phyloP scores from a whole-genome alignment of 2,888 invertebrate genomes.

The Caenorhabditis panamensis region DNA sequence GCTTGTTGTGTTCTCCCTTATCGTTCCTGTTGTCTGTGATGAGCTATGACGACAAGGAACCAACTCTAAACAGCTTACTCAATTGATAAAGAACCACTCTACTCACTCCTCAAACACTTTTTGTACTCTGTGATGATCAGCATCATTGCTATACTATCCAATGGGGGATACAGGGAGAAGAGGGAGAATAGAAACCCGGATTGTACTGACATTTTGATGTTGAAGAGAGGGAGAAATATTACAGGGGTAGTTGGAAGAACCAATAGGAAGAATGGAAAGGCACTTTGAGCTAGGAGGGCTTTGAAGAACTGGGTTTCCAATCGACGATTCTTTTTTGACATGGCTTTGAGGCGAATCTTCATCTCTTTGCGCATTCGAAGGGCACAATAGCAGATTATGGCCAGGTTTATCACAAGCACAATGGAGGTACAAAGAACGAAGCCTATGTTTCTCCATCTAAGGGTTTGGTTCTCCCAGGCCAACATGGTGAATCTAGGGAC shows the following conservation, averaged over 20 bases:
- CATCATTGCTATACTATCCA: background rate
- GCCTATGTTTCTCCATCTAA: background rate
- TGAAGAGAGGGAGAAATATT: too few relatives aligned
- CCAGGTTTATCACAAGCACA: background rate
- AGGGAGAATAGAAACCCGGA: background rate
- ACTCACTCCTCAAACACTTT: background rate
- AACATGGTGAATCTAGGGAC: too few relatives aligned
- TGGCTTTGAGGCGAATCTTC: background rate
- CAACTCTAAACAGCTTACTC: too few relatives aligned
- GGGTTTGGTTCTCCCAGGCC: too few relatives aligned
- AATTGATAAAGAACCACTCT: background rate
- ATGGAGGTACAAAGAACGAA: background rate
- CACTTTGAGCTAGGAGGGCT: background rate
- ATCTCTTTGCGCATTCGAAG: background rate
- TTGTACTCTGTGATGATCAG: background rate
- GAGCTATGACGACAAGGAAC: too few relatives aligned
- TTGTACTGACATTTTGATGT: background rate
- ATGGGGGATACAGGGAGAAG: background rate
- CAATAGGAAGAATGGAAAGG: too few relatives aligned
- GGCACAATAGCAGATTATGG: background rate
- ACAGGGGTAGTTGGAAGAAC: too few relatives aligned
- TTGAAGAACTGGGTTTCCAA: slow-evolving; percentile 2
- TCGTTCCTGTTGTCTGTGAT: too few relatives aligned
- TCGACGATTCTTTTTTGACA: background rate
- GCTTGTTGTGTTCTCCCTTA: too few relatives aligned